Base-by-base conservation (phyloP, 2,797 vertebrate species). In the Lerista edwardsae region DNA sequence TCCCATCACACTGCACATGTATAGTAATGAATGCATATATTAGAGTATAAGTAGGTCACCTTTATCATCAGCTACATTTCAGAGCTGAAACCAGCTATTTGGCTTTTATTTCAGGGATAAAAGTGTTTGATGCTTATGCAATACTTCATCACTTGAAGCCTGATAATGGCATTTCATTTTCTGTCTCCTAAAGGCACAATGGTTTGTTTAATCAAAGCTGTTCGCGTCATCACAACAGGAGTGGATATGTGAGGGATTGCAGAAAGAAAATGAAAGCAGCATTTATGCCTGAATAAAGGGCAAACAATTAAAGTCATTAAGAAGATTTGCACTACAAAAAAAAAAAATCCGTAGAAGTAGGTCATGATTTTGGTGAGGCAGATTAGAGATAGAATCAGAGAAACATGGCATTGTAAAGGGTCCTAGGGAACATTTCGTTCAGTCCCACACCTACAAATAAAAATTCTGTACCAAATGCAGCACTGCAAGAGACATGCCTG, bases 281-380 rank as follows among this genome's bases (percentile, higher is more conserved):
- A 10, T 62, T 89, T 80, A 36, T 85, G 78, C 67, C 57, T n/a
- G 71, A 74, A 80, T 83, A 76, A 83, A 90, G 82, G 3, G 77
- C 34, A 79, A 87, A 34, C 0, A 83, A 72, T 84, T 55, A 84
- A 85, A 65, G 41, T 86, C 19, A 47, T 78, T 83, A 79, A 80
- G 72, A 79, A 86, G 27, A 27, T 59, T 31, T 83, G 83, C 76
- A 31, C 31, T 59, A 80, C 77, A 80, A 34, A n/a, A 82, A 86
- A 86, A n/a, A 2, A 61, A 74, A n/a, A 4, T 4, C 31, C 21
- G 65, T 84, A 29, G 44, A 88, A 90, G 6, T 3, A 57, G 27
- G n/a, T 85, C 76, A 73, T 29, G 1, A 2, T 17, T 92, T 92
- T 91, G 75, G 1, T 65, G 75, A 83, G 8, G 23, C 88, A 23